A percentile compares a stretch with the other conserved stretches of the same genome.
These are phyloP conservation scores for Sminthopsis crassicaudata DNA, from an alignment of 2,113 vertebrate genomes.

Conservation along the genomic window DNA sequence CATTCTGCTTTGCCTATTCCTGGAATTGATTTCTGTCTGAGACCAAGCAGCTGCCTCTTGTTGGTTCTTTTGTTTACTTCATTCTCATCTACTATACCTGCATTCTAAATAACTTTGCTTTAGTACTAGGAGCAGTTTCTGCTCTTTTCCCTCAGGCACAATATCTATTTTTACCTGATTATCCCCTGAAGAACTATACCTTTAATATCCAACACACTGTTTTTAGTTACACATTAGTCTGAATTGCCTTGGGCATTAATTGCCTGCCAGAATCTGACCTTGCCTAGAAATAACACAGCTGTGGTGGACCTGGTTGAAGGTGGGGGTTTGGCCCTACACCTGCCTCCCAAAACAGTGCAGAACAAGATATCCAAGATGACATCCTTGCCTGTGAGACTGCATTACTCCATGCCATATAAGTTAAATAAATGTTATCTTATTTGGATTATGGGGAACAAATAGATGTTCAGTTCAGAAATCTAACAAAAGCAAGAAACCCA, in stretches of 20 bases:
- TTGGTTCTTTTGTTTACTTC: neutral
- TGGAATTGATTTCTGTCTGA: neutral
- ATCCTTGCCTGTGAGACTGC: neutral
- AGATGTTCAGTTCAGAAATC: neutral
- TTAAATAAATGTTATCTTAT: neutral
- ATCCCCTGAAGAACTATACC: neutral
- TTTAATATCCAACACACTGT: neutral
- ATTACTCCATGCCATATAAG: neutral
- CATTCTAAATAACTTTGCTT: neutral
- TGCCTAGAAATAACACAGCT: neutral
- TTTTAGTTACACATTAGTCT: neutral
- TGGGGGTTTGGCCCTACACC: neutral
- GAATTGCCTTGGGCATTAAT: neutral
- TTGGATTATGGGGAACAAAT: neutral
- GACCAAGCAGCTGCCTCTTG: neutral
- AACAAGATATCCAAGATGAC: neutral
- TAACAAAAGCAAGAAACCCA: neutral
- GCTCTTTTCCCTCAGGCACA: neutral
- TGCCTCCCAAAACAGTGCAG: neutral
- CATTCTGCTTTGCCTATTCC: neutral
- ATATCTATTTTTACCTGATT: neutral
- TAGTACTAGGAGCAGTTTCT: neutral
- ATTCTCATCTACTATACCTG: neutral
- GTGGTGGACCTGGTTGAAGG: neutral
- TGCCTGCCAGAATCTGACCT: neutral